A percentile compares a stretch with the other conserved stretches of the same genome.
These are phyloP conservation scores for Dolichotis patagonum DNA, from an alignment of 2,113 vertebrate species.

Conservation along the genomic window DNA sequence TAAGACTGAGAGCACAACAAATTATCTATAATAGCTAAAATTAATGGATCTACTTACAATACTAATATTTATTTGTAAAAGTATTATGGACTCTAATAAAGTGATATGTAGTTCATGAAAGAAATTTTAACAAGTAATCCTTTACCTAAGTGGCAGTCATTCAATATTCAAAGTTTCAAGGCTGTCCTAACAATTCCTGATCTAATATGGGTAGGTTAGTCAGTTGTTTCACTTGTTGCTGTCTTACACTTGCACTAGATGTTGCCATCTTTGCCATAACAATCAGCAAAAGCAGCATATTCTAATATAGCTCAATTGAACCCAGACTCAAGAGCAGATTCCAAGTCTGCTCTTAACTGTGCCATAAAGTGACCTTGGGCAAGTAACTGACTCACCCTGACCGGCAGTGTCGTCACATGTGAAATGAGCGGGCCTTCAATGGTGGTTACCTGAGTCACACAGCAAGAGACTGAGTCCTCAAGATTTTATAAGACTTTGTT, in stretches of 20 bases:
- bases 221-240: background rate
- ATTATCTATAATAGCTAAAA: background rate
- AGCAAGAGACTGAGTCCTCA: background rate
- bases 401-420: background rate
- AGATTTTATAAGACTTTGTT: background rate
- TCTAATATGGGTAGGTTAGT: background rate
- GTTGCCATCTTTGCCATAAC: background rate
- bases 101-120: background rate
- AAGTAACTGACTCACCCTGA: slow-evolving; percentile 29
- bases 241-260: background rate
- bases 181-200: background rate
- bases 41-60: background rate
- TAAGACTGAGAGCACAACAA: background rate
- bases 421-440: background rate
- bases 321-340: background rate
- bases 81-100: background rate
- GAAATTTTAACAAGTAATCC: slow-evolving; percentile 20
- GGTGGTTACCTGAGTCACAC: background rate
- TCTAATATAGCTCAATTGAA: slow-evolving; percentile 5
- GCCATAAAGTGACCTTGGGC: background rate
- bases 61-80: slow-evolving; percentile 29
- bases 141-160: background rate
- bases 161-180: slow-evolving; percentile 8
- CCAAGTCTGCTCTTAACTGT: background rate
- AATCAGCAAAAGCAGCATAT: background rate